Percentiles rank a stretch among this genome's conserved stretches.
Conservation (phyloP, 2,888 invertebrate species). For the Melipona beecheii region DNA sequence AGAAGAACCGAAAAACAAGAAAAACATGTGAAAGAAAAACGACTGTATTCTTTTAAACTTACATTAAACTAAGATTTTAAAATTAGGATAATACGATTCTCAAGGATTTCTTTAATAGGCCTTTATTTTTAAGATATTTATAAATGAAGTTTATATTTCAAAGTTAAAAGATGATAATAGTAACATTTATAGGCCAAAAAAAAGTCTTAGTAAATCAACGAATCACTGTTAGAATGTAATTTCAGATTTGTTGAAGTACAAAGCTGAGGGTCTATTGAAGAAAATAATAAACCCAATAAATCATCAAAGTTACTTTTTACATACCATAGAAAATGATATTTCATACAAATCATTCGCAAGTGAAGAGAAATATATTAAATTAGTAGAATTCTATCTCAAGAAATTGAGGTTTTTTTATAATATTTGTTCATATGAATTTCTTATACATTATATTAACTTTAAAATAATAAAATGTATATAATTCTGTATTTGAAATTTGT, state of each 20-base stretch:
- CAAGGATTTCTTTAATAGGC: constrained; percentile 22
- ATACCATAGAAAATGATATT: background rate
- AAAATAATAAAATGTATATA: constrained; percentile 22
- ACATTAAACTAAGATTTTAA: constrained; percentile 13
- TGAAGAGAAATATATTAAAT: background rate
- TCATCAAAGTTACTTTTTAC: constrained; percentile 5
- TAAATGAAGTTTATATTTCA: constrained; percentile 14
- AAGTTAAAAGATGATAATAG: constrained; percentile 6
- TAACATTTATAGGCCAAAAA: background rate
- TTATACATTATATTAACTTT: constrained; percentile 23
- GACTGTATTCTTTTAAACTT: constrained; percentile 43
- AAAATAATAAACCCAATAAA: background rate
- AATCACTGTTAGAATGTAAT: constrained; percentile 4
- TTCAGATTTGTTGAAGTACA: constrained; percentile 17
- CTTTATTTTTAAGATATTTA: constrained; percentile 29
- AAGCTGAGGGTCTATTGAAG: constrained; percentile 19
- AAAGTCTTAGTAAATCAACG: background rate
- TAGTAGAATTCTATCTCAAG: background rate
- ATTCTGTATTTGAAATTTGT: constrained; percentile 23
- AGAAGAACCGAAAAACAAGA: background rate
- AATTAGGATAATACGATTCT: constrained; percentile 22
- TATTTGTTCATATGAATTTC: constrained; percentile 24
- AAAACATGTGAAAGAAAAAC: background rate
- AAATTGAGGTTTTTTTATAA: constrained; percentile 16
- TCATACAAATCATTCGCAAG: constrained; percentile 10